Conservation (phyloP, 1,140 invertebrate genomes). For the Meloidogyne exigua region DNA sequence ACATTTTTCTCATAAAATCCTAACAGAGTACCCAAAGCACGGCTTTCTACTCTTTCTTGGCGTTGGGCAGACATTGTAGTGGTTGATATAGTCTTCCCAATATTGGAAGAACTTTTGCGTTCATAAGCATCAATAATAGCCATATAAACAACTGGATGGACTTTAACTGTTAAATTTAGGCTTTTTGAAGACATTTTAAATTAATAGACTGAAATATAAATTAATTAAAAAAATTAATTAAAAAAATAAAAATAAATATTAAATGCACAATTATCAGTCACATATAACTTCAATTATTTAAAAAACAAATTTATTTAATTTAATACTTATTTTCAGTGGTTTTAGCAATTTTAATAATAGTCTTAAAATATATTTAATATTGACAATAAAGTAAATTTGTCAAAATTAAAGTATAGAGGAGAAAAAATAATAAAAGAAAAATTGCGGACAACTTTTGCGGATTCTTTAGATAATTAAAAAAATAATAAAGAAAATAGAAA, state of each 20-base stretch:
- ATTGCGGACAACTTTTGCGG: neutral
- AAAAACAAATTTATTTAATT: neutral
- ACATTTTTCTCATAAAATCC: constrained; percentile 62
- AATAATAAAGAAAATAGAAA: no score
- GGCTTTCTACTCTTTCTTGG: constrained; percentile 33
- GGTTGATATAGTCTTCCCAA: neutral
- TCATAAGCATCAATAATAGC: constrained; percentile 62
- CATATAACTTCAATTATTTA: no score
- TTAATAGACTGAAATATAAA: neutral
- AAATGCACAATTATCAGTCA: no score
- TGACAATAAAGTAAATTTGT: neutral
- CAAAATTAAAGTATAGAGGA: neutral
- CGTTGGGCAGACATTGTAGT: constrained; percentile 6
- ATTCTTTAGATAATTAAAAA: neutral
- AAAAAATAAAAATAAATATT: no score
- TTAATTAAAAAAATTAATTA: neutral
- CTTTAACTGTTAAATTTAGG: constrained; percentile 57
- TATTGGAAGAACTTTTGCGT: constrained; percentile 37
- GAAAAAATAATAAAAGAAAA: neutral
- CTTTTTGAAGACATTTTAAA: constrained; percentile 23
- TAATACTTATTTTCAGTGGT: neutral
- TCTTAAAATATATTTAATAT: neutral
- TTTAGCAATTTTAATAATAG: no score
- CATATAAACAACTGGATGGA: constrained; percentile 59
- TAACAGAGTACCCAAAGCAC: constrained; percentile 56